These are phyloP conservation scores for Caenorhabditis wallacei DNA, from an alignment of 2,888 invertebrate species.

Conservation along the genomic window DNA sequence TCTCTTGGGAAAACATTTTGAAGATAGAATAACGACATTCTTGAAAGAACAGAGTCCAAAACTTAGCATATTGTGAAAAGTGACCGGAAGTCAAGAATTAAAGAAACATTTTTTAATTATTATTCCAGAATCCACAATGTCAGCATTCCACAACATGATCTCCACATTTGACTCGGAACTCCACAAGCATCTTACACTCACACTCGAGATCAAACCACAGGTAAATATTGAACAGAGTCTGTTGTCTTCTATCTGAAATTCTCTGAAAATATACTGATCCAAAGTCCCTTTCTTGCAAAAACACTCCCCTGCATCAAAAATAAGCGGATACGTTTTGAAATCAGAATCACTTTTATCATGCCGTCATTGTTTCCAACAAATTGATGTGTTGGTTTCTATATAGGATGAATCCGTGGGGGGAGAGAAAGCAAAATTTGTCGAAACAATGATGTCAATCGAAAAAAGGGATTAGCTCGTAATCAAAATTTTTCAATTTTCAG, in stretches of 20 bases:
- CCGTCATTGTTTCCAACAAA: conserved; percentile 10
- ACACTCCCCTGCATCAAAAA: no score
- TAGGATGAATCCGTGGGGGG: background rate
- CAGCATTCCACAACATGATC: conserved; percentile 89
- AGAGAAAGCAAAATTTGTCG: no score
- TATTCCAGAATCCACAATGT: conserved; percentile 88
- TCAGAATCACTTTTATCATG: background rate
- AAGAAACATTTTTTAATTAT: no score
- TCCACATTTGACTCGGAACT: conserved; percentile 89
- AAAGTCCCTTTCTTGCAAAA: no score
- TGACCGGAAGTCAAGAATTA: no score
- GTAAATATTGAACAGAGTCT: conserved; percentile 39
- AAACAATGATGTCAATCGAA: conserved; percentile 12
- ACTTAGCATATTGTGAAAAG: background rate
- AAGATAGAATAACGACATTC: background rate
- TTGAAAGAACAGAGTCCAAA: background rate
- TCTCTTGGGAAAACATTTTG: background rate
- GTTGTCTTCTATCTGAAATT: no score
- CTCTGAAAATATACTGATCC: no score
- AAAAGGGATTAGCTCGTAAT: background rate
- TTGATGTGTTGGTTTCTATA: conserved; percentile 15
- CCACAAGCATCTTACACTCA: conserved; percentile 88
- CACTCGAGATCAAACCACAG: conserved; percentile 93
- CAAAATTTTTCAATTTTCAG: conserved; percentile 46
- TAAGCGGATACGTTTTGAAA: background rate